A percentile compares a stretch with the other conserved stretches of the same genome.
These are phyloP conservation scores for Metopia argyrocephala DNA, from an alignment of 2,888 invertebrate genomes.

Conservation along the genomic window DNA sequence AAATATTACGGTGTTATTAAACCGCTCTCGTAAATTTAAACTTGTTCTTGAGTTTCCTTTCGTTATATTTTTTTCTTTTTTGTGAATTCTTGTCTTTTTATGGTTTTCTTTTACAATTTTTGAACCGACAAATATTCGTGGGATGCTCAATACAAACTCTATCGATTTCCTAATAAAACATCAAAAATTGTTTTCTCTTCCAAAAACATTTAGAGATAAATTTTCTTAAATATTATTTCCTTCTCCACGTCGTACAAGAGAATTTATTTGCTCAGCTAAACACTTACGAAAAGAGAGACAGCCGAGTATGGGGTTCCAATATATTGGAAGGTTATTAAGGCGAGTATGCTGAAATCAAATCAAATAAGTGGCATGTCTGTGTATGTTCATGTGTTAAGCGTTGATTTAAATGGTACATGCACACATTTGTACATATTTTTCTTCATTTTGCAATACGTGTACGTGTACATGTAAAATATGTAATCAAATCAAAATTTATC, in stretches of 20 bases:
- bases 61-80: background rate
- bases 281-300: background rate
- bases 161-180: background rate
- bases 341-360: background rate
- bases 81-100: background rate
- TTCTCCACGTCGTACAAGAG: background rate
- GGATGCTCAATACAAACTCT: slow-evolving; percentile 51
- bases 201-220: slow-evolving; percentile 20
- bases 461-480: slow-evolving; percentile 18
- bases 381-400: background rate
- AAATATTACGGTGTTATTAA: too few species aligned
- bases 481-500: slow-evolving; percentile 62
- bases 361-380: background rate
- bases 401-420: slow-evolving; percentile 1
- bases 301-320: too few species aligned
- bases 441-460: too few species aligned
- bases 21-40: too few species aligned
- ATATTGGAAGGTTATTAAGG: background rate
- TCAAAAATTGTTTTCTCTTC: background rate
- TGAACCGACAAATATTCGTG: slow-evolving; percentile 36
- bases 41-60: too few species aligned
- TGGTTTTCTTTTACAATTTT: background rate
- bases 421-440: background rate
- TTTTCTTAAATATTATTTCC: background rate
- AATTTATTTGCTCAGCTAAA: slow-evolving; percentile 28